A percentile compares a stretch with the other conserved stretches of the same genome.
Evolutionary conservation across 2,888 invertebrate species (phyloP).

Genomic region (Cylindroiulus punctatus): DNA sequence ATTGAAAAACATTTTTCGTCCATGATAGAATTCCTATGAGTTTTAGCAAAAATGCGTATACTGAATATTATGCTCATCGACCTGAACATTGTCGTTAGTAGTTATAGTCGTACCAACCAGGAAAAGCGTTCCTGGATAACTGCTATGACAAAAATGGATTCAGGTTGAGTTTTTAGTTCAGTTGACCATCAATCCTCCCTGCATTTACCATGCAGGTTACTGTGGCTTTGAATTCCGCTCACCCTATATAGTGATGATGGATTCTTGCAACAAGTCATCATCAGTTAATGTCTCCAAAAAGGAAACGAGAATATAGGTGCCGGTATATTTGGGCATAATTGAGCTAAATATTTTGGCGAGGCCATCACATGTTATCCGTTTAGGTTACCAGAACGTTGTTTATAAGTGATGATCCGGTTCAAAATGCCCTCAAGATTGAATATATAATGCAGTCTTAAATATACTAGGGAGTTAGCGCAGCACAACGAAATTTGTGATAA

Average conservation of each 20-base stretch:
- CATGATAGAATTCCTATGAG: too few relatives aligned
- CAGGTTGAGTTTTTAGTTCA: conserved; percentile 13
- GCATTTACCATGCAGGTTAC: not conserved
- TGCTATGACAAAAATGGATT: not conserved
- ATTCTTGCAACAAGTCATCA: conserved; percentile 19
- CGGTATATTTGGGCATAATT: not conserved
- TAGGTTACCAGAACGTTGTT: not conserved
- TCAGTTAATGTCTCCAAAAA: conserved; percentile 36
- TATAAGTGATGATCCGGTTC: conserved; percentile 5
- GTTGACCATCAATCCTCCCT: not conserved
- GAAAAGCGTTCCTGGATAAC: not conserved
- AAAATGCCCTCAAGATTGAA: conserved; percentile 30
- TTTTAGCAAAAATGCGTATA: too few relatives aligned
- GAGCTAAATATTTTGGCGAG: conserved; percentile 23
- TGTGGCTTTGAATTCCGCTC: not conserved
- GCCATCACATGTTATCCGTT: not conserved
- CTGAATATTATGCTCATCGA: too few relatives aligned
- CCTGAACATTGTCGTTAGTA: too few relatives aligned
- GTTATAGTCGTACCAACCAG: too few relatives aligned
- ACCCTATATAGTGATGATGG: conserved; percentile 6
- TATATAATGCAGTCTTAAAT: not conserved
- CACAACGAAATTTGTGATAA: too few relatives aligned
- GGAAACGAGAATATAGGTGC: not conserved
- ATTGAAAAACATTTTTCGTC: too few relatives aligned
- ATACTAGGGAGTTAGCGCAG: too few relatives aligned